phyloP scores from a whole-genome alignment of 1,140 invertebrate genomes.

The Oreohelix idahoensis region DNA sequence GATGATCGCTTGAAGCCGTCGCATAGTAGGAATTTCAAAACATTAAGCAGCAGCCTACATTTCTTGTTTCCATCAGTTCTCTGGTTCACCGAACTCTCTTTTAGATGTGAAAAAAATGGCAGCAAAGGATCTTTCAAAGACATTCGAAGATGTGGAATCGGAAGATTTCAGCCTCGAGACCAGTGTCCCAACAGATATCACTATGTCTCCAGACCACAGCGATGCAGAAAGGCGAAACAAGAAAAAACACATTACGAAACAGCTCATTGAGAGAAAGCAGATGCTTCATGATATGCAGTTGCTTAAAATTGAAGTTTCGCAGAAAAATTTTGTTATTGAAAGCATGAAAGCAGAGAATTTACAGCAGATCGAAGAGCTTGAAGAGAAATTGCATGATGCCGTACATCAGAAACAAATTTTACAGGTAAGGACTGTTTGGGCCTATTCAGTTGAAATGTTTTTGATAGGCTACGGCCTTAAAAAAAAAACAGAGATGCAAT shows the following conservation, averaged over 20 bases:
- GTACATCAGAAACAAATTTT: conserved; percentile 72
- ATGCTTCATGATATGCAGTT: conserved; percentile 72
- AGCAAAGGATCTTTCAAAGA: conserved; percentile 64
- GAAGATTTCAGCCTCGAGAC: conserved; percentile 68
- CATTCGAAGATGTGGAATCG: conserved; percentile 66
- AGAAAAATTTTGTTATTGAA: conserved; percentile 70
- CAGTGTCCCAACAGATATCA: conserved; percentile 66
- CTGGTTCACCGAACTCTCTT: not conserved
- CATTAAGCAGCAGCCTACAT: not conserved
- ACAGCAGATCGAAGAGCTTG: conserved; percentile 69
- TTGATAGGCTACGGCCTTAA: too few species aligned
- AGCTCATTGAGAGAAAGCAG: conserved; percentile 70
- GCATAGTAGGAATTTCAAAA: not conserved
- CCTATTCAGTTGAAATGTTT: too few species aligned
- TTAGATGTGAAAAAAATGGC: conserved; percentile 53
- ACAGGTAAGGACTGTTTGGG: conserved; percentile 22
- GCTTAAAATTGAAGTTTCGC: conserved; percentile 72
- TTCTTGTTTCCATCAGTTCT: not conserved
- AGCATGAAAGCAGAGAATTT: conserved; percentile 71
- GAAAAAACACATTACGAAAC: conserved; percentile 60
- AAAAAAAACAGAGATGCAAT: too few species aligned
- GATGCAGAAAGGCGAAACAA: conserved; percentile 53
- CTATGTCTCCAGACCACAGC: conserved; percentile 64
- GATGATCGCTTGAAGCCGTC: conserved; percentile 26
- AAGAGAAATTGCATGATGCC: conserved; percentile 71